Percentiles rank a stretch among this genome's conserved stretches.
These are phyloP conservation scores for Chloromyia formosa DNA, from an alignment of 2,888 invertebrate species.

Conservation along the genomic window DNA sequence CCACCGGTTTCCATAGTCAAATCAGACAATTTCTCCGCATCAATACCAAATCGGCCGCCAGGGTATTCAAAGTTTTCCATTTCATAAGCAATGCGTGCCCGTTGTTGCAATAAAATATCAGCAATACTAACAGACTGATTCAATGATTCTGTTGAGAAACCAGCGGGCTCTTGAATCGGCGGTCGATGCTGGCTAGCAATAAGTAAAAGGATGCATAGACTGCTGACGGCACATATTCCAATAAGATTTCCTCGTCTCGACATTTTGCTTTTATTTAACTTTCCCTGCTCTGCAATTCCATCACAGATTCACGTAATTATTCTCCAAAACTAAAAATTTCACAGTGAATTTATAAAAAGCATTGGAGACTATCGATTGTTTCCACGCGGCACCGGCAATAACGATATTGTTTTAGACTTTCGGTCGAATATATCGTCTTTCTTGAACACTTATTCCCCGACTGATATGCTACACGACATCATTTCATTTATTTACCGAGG, in stretches of 20 bases:
- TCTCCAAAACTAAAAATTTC: too few relatives aligned
- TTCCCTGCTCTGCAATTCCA: too few relatives aligned
- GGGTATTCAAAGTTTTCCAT: conserved; percentile 72
- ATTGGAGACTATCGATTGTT: too few relatives aligned
- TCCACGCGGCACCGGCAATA: too few relatives aligned
- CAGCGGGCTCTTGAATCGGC: conserved; percentile 53
- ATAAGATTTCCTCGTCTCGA: conserved; percentile 63
- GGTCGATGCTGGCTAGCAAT: conserved; percentile 63
- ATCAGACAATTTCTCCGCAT: conserved; percentile 71
- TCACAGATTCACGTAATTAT: too few relatives aligned
- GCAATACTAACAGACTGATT: conserved; percentile 65
- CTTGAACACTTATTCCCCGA: too few relatives aligned
- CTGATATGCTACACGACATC: too few relatives aligned
- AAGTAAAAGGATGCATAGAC: conserved; percentile 62
- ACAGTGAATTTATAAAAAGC: too few relatives aligned
- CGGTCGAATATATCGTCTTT: too few relatives aligned
- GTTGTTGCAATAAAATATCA: conserved; percentile 69
- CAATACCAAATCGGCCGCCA: conserved; percentile 66
- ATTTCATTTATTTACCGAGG: too few relatives aligned
- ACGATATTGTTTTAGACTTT: too few relatives aligned
- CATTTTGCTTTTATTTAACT: too few relatives aligned
- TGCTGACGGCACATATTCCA: conserved; percentile 63
- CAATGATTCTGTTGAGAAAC: conserved; percentile 51
- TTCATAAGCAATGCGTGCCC: conserved; percentile 67
- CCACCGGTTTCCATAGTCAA: conserved; percentile 76